Base-by-base conservation (phyloP, 2,113 vertebrate genomes). In the Zosterops japonicus region DNA sequence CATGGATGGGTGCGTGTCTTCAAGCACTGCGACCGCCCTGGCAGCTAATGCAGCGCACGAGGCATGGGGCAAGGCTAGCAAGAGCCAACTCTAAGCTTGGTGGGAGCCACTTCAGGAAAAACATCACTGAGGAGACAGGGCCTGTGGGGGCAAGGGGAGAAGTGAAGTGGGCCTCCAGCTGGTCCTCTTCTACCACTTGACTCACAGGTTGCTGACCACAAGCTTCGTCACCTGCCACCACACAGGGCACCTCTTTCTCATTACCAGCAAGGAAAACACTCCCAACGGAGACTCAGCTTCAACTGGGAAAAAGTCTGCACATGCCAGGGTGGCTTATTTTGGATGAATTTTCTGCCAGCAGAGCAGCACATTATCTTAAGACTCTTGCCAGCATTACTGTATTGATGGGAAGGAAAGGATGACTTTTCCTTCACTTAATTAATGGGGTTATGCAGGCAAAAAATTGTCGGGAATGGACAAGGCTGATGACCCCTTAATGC, bases 351-450 rank as follows among this genome's bases (percentile, higher is more conserved):
- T 44, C 79, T 89, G 50, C 57, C 86, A 92, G 80, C n/a, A 79
- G 65, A 89, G 50, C 44, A 89, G 52, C 18, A 44, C 39, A n/a
- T 81, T 13, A 4, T 83, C 71, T 67, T 78, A 68, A 81, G 56
- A 35, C 35, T 89, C 78, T 83, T 94, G 72, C 44, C 83, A 89
- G 69, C 36, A 92, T 36, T 90, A 65, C 65, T 71, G 25, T 84
- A 79, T 75, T 5, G 6, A 90, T 60, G 49, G 44, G 68, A 94
- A 56, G 44, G 36, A 92, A 55, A 64, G 33, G 39, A 87, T 94
- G 56, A 81, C 50, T 93, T 91, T 85, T 90, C 27, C 41, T 63
- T 95, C 64, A 49, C 61, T 83, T 93, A 93, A 92, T 83, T 90
- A 90, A 93, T 53, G 22, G 60, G 41, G 69, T 83, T 95, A 57